Base-by-base conservation (phyloP, 2,113 vertebrate genomes). In the Ciconia boyciana region DNA sequence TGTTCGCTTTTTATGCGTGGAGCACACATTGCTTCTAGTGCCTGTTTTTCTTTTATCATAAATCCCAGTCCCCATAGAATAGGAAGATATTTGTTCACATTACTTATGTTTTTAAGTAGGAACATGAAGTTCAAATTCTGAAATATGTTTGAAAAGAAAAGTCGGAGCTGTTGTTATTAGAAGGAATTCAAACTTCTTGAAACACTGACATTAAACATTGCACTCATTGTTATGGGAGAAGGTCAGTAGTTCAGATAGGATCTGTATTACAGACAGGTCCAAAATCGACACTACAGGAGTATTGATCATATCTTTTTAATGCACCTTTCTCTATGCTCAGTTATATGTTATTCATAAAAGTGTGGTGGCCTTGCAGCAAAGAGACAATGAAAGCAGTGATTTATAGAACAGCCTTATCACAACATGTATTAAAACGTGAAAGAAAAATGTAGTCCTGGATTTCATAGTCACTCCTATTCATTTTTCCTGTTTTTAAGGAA, bases 221-320 rank as follows among this genome's bases (percentile, higher is more conserved):
- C 55, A 34, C 22, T 95, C 41, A 72, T 81, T 96, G 82, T 87
- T 95, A 79, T 65, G 32, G 57, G 65, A 86, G 93, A 83, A 89
- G 94, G 91, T 96, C 93, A 93, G 34, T 79, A 95, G 97, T 96
- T 97, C 70, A 96, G 83, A 54, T 7, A 74, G 51, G 74, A 94
- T 91, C 80, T 62, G 7, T 84, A 32, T 48, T 75, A 46, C 13
- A 69, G 24, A 46, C 29, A 75, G 44, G 52, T 94, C 60, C 77
- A 81, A 90, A 96, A 79, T 17, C 48, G 29, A 95, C 95, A 90
- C 19, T 28, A 39, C 64, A 89, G n/a, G 44, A 84, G n/a, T 70
- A 36, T 20, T 80, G 51, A 62, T 81, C 72, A 81, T 69, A 39
- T 34, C 68, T 82, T 81, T 87, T 72, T 83, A 32, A 96, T 80